Evolutionary conservation across 2,888 invertebrate species (phyloP), one percentile per base, ranked within the genome.

Genomic region (Griposia aprilina): DNA sequence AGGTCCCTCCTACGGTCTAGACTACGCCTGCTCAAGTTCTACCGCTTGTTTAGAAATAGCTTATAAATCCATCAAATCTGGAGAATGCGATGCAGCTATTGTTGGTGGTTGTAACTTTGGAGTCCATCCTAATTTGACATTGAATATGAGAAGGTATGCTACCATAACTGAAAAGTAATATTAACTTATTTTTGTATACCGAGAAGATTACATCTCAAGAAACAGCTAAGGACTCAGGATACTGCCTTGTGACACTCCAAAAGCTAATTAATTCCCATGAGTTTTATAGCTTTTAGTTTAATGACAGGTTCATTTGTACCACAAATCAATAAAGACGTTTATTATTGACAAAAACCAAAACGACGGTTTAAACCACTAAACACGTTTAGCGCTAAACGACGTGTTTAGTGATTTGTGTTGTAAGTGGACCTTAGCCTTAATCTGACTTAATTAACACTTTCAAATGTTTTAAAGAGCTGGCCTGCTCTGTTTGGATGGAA

Each of bases 61-160:
- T 0, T 94, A 90, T 76, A 84, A 84, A 0, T 87, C 90, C 45
- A 94, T 95, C 0, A 90, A 89, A 41, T 81, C 89, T 5, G 94
- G 95, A 0, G 90, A 93, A n/a, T 94, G 94, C 63, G 95, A 94
- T 20, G 92, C 94, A 0, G 98, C 98, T 10, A 94, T 98, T 50
- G 97, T 98, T 1, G 98, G 97, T 0, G 97, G 97, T 6, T 96
- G 97, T 36, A 97, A 97, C 85, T 90, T 97, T 20, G 97, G 97
- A 80, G 90, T 97, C 65, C 97, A 97, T 80, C 97, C 98, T 13
- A 83, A 78, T 68, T 72, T 93, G 4, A 86, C 91, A 0, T 78
- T 90, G 5, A 94, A 94, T 82, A 65, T 93, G 73, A 91, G 86
- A 80, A 92, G 91, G 94, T 94, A 69, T n/a, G 60, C 15, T 66